phyloP scores from a whole-genome alignment of 2,797 vertebrate genomes.

The Limosa lapponica region DNA sequence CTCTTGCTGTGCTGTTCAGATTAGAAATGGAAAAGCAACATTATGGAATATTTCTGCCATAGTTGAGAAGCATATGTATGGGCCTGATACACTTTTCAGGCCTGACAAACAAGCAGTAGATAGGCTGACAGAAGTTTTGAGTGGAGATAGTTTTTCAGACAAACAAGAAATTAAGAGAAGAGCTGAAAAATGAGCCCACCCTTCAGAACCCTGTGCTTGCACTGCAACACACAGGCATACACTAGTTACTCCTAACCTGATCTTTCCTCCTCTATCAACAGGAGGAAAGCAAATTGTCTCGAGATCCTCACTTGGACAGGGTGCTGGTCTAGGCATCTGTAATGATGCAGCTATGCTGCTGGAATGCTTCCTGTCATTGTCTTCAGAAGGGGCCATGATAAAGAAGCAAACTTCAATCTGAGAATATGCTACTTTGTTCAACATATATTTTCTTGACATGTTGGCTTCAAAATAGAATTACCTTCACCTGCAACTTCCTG shows the following conservation, averaged over 20 bases:
- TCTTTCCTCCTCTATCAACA: background rate
- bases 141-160: background rate
- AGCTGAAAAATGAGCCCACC: background rate
- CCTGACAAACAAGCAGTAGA: background rate
- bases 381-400: background rate
- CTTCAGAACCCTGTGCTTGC: background rate
- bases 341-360: background rate
- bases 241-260: background rate
- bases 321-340: background rate
- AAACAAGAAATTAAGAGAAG: background rate
- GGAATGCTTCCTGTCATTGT: background rate
- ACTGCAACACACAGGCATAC: background rate
- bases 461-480: background rate
- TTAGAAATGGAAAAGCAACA: background rate
- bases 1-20: background rate
- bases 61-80: background rate
- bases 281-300: background rate
- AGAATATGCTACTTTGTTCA: background rate
- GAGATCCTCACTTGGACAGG: background rate
- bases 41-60: background rate
- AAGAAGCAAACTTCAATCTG: background rate
- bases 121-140: background rate
- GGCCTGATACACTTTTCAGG: background rate
- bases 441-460: background rate
- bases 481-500: background rate